Evolutionary conservation across 2,113 vertebrate species (phyloP).

Genomic region (pig (Sus scrofa)): DNA sequence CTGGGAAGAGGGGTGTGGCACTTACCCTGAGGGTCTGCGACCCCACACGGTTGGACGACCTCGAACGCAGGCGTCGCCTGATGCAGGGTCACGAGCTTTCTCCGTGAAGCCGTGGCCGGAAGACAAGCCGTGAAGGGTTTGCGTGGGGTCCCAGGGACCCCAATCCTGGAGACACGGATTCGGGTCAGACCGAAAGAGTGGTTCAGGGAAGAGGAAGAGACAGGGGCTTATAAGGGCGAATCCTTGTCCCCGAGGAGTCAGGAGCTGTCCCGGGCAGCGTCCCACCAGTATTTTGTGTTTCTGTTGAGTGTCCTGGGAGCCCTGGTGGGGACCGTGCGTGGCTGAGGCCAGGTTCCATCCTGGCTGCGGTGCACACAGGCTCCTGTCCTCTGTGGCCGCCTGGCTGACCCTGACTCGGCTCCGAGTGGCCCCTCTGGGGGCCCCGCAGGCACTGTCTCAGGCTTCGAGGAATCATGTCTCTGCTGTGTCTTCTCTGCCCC

Average conservation of each 20-base stretch:
- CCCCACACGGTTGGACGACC: fast-evolving
- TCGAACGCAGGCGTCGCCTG: fast-evolving
- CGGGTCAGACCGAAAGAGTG: background rate
- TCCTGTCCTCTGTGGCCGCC: too few relatives aligned
- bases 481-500: fast-evolving
- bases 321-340: fast-evolving
- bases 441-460: fast-evolving
- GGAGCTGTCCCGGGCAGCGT: too few relatives aligned
- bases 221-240: too few relatives aligned
- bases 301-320: background rate
- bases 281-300: background rate
- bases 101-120: fast-evolving
- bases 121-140: background rate
- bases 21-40: fast-evolving
- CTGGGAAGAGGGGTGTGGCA: background rate
- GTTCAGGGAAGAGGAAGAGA: background rate
- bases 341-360: background rate
- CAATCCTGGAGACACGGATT: background rate
- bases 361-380: background rate
- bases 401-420: background rate
- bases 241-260: background rate
- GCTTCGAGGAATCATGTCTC: fast-evolving
- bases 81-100: fast-evolving
- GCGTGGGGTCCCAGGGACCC: background rate
- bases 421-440: background rate